These are phyloP conservation scores for Philopedon plagiatum DNA, from an alignment of 2,888 invertebrate species.

Conservation along the genomic window DNA sequence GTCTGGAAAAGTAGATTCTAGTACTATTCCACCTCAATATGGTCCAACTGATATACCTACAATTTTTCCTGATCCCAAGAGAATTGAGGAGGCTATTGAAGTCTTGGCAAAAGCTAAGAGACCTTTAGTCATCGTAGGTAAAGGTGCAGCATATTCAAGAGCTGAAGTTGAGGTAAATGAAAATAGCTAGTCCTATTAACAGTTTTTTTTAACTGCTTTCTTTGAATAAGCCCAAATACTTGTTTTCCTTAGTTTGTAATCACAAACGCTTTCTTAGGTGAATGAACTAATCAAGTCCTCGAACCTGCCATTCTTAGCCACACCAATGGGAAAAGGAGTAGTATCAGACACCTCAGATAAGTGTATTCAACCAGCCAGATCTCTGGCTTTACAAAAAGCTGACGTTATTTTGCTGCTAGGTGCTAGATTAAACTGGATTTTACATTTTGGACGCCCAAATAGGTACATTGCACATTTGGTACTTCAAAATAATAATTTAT, in stretches of 20 bases:
- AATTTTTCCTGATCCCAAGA: slow-evolving; percentile 78
- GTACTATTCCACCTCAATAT: slow-evolving; percentile 67
- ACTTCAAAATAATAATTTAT: too few species aligned
- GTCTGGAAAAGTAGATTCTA: slow-evolving; percentile 60
- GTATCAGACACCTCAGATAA: slow-evolving; percentile 78
- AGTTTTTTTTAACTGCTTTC: too few species aligned
- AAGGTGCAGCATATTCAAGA: slow-evolving; percentile 77
- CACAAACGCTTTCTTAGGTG: too few species aligned
- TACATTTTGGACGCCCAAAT: slow-evolving; percentile 90
- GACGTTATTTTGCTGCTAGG: slow-evolving; percentile 87
- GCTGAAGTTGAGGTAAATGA: slow-evolving; percentile 78
- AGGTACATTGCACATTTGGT: slow-evolving; percentile 29
- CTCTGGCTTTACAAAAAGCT: slow-evolving; percentile 86
- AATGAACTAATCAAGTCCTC: slow-evolving; percentile 79
- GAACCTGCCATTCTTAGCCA: slow-evolving; percentile 91
- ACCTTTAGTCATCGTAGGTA: slow-evolving; percentile 93
- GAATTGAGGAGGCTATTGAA: slow-evolving; percentile 76
- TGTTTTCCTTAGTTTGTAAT: too few species aligned
- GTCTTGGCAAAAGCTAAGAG: slow-evolving; percentile 79
- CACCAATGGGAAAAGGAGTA: slow-evolving; percentile 95
- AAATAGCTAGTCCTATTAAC: too few species aligned
- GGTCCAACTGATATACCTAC: slow-evolving; percentile 75
- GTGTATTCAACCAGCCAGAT: slow-evolving; percentile 91
- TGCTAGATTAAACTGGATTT: slow-evolving; percentile 96
- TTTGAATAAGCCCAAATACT: too few species aligned